Evolutionary conservation across 2,113 vertebrate genomes (phyloP).

Genomic region (Scalopus aquaticus): DNA sequence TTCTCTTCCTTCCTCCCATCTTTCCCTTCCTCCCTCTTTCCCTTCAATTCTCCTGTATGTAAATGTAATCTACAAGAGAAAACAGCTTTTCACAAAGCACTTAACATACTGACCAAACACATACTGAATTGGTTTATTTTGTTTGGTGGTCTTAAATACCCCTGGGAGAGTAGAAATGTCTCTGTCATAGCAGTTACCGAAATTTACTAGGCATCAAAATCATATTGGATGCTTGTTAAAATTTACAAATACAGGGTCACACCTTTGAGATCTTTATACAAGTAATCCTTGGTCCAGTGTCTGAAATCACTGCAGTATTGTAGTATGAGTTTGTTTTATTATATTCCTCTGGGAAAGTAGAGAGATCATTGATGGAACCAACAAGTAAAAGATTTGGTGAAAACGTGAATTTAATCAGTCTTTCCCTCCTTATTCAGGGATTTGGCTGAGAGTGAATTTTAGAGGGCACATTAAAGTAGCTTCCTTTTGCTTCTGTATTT

Average conservation of each 20-base stretch:
- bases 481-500: neutral
- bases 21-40: neutral
- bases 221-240: neutral
- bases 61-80: neutral
- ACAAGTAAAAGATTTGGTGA: neutral
- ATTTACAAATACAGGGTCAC: neutral
- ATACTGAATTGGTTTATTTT: neutral
- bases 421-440: neutral
- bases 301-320: neutral
- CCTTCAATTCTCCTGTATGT: neutral
- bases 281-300: neutral
- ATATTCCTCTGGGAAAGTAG: neutral
- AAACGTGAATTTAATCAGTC: neutral
- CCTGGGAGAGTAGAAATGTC: neutral
- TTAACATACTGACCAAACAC: neutral
- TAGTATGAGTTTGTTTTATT: neutral
- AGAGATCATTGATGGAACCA: neutral
- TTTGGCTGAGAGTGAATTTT: neutral
- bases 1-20: rapidly evolving
- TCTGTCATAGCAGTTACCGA: neutral
- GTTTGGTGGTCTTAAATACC: neutral
- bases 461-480: neutral
- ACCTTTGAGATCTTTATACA: neutral
- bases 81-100: neutral
- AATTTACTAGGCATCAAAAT: neutral